Evolutionary conservation across 2,797 vertebrate species (phyloP).

Genomic region (Bradypodion pumilum): DNA sequence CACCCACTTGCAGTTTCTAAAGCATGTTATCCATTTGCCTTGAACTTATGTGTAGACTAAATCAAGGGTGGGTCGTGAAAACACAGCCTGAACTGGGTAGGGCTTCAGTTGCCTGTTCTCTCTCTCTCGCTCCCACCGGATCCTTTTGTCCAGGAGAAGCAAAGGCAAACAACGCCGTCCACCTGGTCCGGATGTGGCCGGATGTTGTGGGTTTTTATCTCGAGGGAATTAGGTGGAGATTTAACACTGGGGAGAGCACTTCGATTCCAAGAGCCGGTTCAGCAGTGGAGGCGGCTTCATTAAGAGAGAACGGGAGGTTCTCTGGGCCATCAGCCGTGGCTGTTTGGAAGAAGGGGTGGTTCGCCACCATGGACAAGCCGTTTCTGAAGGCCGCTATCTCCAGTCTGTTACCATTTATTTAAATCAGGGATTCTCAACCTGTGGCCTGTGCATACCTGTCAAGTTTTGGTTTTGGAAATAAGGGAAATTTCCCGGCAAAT

Average conservation of each 20-base stretch:
- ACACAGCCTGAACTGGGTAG: neutral
- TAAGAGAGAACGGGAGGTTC: neutral
- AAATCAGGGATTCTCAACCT: too few relatives aligned
- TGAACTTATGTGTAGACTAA: slow-evolving; percentile 27
- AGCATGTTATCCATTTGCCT: slow-evolving; percentile 21
- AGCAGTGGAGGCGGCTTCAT: neutral
- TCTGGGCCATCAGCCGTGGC: neutral
- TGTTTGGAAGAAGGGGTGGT: neutral
- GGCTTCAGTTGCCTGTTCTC: neutral
- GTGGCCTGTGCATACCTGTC: too few relatives aligned
- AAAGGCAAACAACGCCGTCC: neutral
- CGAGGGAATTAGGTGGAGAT: neutral
- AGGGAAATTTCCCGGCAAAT: too few relatives aligned
- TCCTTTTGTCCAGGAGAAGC: neutral
- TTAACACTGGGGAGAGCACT: neutral
- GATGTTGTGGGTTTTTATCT: neutral
- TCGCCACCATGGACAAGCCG: too few relatives aligned
- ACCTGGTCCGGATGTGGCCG: neutral
- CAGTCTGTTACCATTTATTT: too few relatives aligned
- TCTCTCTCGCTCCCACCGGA: too few relatives aligned
- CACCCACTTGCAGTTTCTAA: slow-evolving; percentile 32
- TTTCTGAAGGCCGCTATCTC: neutral
- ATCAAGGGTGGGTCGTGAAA: neutral
- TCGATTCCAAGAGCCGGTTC: neutral
- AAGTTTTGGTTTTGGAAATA: too few relatives aligned